phyloP scores from a whole-genome alignment of 1,140 invertebrate genomes.

The Sminthurides bifidus region DNA sequence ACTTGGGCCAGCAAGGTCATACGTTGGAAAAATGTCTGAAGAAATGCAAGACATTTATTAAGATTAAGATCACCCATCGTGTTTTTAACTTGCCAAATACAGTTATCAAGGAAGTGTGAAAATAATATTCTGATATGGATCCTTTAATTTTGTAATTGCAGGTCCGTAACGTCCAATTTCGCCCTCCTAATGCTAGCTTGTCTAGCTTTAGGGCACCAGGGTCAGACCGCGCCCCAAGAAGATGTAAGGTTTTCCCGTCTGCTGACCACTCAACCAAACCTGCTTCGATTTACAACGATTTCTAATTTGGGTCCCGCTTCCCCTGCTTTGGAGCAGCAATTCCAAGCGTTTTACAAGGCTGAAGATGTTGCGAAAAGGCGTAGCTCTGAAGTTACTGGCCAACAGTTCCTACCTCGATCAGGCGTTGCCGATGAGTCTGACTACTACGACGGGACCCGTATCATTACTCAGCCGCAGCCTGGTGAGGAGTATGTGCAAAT shows the following conservation, averaged over 20 bases:
- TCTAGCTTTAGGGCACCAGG: too few relatives aligned
- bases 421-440: constrained; percentile 7
- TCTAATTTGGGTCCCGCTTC: constrained; percentile 20
- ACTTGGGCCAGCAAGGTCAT: too few relatives aligned
- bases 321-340: not conserved
- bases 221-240: constrained; percentile 7
- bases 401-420: constrained; percentile 11
- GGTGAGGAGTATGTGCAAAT: constrained; percentile 26
- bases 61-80: too few relatives aligned
- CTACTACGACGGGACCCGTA: not conserved
- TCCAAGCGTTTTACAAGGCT: not conserved
- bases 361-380: not conserved
- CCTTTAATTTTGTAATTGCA: too few relatives aligned
- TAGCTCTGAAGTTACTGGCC: not conserved
- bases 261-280: constrained; percentile 20
- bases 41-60: too few relatives aligned
- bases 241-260: constrained; percentile 28
- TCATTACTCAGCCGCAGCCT: constrained; percentile 19
- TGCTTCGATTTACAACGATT: constrained; percentile 28
- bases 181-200: not conserved
- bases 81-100: too few relatives aligned
- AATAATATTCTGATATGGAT: too few relatives aligned
- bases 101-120: too few relatives aligned
- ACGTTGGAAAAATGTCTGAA: too few relatives aligned
- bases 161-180: not conserved